Conservation (phyloP, 2,888 invertebrate species). For the Ophioninae sp. region DNA sequence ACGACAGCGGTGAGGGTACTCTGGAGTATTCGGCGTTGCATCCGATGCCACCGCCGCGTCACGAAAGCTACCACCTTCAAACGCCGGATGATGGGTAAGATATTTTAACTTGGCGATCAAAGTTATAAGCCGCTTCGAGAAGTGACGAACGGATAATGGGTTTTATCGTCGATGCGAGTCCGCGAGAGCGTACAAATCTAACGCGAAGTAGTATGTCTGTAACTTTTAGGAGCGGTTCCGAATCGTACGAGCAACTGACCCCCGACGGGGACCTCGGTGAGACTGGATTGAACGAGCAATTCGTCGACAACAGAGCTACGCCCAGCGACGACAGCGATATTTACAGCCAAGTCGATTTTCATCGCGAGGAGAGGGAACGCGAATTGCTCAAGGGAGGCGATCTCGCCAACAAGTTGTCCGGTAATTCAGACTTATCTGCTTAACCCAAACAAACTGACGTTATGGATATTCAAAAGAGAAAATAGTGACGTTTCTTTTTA, state of each 20-base stretch:
- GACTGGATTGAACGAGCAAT: conserved; percentile 77
- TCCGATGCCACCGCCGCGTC: conserved; percentile 89
- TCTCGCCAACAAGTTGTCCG: conserved; percentile 77
- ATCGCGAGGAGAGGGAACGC: conserved; percentile 83
- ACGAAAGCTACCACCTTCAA: conserved; percentile 89
- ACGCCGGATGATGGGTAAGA: conserved; percentile 83
- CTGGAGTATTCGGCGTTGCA: conserved; percentile 83
- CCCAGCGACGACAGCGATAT: conserved; percentile 88
- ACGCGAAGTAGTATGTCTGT: conserved; percentile 81
- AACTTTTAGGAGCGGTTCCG: conserved; percentile 82
- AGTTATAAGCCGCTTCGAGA: conserved; percentile 23
- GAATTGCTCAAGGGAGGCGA: conserved; percentile 76
- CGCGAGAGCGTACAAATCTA: conserved; percentile 71
- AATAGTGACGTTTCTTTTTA: not conserved
- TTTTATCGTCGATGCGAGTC: not conserved
- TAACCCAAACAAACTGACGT: not conserved
- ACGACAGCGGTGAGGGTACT: conserved; percentile 87
- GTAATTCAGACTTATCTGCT: conserved; percentile 64
- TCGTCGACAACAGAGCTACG: conserved; percentile 78
- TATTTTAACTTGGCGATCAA: conserved; percentile 64
- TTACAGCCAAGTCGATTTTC: conserved; percentile 85
- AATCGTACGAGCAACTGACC: conserved; percentile 84
- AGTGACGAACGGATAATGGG: not conserved
- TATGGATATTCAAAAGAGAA: too few relatives aligned
- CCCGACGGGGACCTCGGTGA: conserved; percentile 81